phyloP scores from a whole-genome alignment of 2,113 vertebrate species.

The Enhydra lutris region DNA sequence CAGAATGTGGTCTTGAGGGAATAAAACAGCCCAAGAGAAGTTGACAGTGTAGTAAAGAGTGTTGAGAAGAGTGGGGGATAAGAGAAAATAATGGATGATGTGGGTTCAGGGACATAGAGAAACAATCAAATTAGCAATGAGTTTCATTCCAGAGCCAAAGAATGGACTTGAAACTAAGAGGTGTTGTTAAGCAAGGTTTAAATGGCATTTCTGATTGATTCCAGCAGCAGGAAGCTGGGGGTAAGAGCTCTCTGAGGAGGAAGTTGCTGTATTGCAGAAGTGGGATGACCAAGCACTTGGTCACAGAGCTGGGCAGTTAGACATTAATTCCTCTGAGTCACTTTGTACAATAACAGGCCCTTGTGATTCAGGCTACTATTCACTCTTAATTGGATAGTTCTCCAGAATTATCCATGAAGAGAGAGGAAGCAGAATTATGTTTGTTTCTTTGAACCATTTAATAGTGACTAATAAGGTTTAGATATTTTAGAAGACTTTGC shows the following conservation, averaged over 20 bases:
- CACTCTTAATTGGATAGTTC: slow-evolving; percentile 18
- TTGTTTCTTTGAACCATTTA: background rate
- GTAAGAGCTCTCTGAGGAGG: background rate
- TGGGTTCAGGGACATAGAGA: background rate
- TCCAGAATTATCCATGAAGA: background rate
- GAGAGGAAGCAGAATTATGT: background rate
- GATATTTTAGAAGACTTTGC: slow-evolving; percentile 7
- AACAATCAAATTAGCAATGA: background rate
- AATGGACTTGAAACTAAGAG: background rate
- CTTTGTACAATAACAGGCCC: background rate
- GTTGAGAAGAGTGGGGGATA: background rate
- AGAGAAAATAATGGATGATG: background rate
- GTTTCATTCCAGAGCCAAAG: background rate
- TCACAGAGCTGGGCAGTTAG: background rate
- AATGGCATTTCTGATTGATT: background rate
- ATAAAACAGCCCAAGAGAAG: background rate
- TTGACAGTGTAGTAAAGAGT: background rate
- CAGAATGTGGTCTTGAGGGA: background rate
- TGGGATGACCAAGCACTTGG: background rate
- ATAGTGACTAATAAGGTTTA: slow-evolving; percentile 1
- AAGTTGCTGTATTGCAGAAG: background rate
- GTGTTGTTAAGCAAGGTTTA: background rate
- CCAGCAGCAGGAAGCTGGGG: background rate
- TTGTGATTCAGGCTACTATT: background rate
- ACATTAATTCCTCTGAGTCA: slow-evolving; percentile 22